Conservation (phyloP, 1,140 invertebrate species). For the Acromyrmex heyeri region DNA sequence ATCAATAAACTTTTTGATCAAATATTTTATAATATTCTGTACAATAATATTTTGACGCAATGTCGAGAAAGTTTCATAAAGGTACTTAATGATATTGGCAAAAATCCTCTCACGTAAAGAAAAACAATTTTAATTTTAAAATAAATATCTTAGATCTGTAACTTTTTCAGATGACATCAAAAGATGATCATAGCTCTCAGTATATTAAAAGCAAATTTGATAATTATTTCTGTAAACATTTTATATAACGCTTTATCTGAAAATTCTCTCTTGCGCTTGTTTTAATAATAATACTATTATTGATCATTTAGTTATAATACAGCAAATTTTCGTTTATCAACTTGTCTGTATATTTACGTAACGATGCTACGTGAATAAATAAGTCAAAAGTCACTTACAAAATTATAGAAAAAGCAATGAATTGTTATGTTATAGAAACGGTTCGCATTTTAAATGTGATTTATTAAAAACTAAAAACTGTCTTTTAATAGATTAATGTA, state of each 20-base stretch:
- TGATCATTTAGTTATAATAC: background rate
- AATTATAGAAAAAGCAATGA: background rate
- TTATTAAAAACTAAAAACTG: background rate
- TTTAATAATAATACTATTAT: background rate
- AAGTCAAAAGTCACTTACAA: background rate
- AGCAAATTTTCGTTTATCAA: background rate
- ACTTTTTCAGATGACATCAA: background rate
- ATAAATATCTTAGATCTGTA: background rate
- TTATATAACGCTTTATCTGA: background rate
- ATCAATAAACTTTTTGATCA: background rate
- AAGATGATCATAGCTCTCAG: background rate
- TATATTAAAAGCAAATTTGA: background rate
- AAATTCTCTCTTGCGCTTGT: background rate
- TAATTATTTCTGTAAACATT: background rate
- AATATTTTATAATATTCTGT: background rate
- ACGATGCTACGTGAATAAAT: background rate
- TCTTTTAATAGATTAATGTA: background rate
- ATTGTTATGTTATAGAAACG: background rate
- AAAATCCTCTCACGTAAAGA: background rate
- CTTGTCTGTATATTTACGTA: background rate
- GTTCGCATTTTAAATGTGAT: background rate
- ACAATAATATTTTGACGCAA: background rate
- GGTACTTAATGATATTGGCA: background rate
- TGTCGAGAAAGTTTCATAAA: slow-evolving; percentile 13
- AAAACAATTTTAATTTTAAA: slow-evolving; percentile 3